Evolutionary conservation across 2,888 invertebrate genomes (phyloP).

Genomic region (Entomobrya multifasciata): DNA sequence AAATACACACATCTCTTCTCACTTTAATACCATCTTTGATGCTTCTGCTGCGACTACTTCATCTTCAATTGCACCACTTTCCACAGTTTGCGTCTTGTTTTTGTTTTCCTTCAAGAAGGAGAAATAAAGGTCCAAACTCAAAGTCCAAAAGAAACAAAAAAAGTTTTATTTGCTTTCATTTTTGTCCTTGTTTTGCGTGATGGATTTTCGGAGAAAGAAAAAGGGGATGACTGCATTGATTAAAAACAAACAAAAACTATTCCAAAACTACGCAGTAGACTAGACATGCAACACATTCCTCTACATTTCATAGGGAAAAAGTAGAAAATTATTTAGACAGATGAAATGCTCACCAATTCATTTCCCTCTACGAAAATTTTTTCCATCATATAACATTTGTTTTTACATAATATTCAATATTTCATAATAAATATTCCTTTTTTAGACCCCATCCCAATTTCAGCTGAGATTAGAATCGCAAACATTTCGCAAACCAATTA

Average conservation of each 20-base stretch:
- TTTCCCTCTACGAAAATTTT: too few relatives aligned
- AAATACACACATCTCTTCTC: too few relatives aligned
- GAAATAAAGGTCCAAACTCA: too few relatives aligned
- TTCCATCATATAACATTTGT: too few relatives aligned
- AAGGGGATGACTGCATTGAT: constrained; percentile 38
- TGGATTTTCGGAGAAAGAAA: too few relatives aligned
- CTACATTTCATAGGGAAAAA: too few relatives aligned
- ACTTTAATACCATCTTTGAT: constrained; percentile 35
- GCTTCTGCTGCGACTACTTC: background rate
- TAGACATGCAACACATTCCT: too few relatives aligned
- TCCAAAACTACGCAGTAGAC: too few relatives aligned
- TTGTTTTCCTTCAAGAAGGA: background rate
- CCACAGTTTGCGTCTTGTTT: background rate
- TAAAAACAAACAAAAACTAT: constrained; percentile 50
- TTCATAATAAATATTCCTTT: background rate
- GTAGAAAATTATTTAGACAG: too few relatives aligned
- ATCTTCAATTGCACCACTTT: constrained; percentile 42
- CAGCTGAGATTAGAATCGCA: background rate
- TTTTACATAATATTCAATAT: too few relatives aligned
- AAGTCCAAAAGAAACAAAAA: too few relatives aligned
- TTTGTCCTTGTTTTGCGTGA: background rate
- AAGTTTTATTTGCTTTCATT: background rate
- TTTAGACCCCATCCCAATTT: background rate
- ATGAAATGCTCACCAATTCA: too few relatives aligned
- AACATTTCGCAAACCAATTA: constrained; percentile 40